phyloP scores from a whole-genome alignment of 2,113 vertebrate species.

The Dascyllus trimaculatus region DNA sequence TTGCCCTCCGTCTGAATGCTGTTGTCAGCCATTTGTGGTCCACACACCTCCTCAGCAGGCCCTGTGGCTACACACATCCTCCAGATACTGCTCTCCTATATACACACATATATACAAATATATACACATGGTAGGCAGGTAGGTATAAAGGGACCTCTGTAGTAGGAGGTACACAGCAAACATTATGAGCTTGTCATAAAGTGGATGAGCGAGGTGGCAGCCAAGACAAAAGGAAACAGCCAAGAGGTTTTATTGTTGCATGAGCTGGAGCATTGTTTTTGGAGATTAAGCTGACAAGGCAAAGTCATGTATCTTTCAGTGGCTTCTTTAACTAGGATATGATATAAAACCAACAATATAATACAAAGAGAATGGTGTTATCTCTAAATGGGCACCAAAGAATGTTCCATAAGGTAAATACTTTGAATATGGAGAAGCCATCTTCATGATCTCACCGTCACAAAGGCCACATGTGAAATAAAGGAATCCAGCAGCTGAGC shows the following conservation, averaged over 20 bases:
- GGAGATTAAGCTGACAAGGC: neutral
- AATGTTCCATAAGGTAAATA: no score
- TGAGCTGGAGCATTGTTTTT: constrained; percentile 24
- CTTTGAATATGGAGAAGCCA: neutral
- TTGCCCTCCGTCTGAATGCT: constrained; percentile 69
- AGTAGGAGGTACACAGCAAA: constrained; percentile 16
- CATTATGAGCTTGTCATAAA: constrained; percentile 48
- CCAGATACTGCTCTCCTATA: constrained; percentile 89
- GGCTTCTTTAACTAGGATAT: neutral
- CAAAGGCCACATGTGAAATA: neutral
- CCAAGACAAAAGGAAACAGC: constrained; percentile 32
- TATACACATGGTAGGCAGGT: constrained; percentile 1
- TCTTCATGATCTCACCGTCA: neutral
- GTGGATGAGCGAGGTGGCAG: constrained; percentile 32
- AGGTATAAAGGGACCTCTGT: constrained; percentile 34
- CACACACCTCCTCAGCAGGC: constrained; percentile 71
- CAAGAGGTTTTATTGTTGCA: constrained; percentile 49
- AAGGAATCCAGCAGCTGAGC: neutral
- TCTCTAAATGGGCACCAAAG: neutral
- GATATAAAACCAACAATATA: no score
- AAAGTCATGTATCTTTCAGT: neutral
- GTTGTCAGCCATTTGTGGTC: constrained; percentile 75
- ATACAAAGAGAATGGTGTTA: no score
- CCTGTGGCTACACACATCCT: constrained; percentile 85
- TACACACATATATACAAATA: constrained; percentile 1